Evolutionary conservation across 1,140 invertebrate genomes (phyloP), one percentile per base, ranked within the genome.

Genomic region (Trichonephila clavipes): DNA sequence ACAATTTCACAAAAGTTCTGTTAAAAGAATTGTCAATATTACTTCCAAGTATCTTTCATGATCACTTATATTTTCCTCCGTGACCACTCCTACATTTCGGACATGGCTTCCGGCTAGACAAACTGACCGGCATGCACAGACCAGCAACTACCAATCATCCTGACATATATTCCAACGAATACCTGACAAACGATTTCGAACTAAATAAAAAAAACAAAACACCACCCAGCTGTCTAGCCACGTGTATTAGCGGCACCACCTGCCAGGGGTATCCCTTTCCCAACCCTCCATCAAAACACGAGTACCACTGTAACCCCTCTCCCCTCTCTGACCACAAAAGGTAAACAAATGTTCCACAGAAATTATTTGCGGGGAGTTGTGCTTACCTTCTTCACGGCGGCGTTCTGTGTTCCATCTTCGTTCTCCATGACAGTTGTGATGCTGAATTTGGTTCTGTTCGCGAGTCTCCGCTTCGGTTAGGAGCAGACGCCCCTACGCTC

Each of bases 331-430:
- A 7, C 21, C 24, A 58, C 21, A 64, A 87, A 64, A 87, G 24
- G 85, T 87, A 87, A 87, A 87, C 85, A 87, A 87, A 87, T 24
- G 40, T 18, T 28, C 10, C 34, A 40, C 24, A 34, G 24, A 12
- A 24, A 81, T 81, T 40, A 61, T 61, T 34, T 34, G n/a, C 59
- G 16, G 66, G 24, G 66, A 18, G 72, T 10, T 28, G 4, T 18
- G 34, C 88, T 90, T 61, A 90, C 88, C 58, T 90, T 90, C 58
- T 90, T 90, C 64, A 66, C 88, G n/a, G 88, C 72, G 19, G 69
- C 58, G 88, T 77, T 90, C 88, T 59, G 85, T n/a, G 59, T 19
- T 8, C 24, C 69, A 90, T 90, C 88, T 12, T 90, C 88, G 64
- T 34, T 81, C 69, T 90, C 88, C 88, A 90, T 90, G 69, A 81